Percentiles rank a stretch among this genome's conserved stretches.
These are phyloP conservation scores for Heteromurus nitidus DNA, from an alignment of 2,888 invertebrate genomes.

Conservation along the genomic window DNA sequence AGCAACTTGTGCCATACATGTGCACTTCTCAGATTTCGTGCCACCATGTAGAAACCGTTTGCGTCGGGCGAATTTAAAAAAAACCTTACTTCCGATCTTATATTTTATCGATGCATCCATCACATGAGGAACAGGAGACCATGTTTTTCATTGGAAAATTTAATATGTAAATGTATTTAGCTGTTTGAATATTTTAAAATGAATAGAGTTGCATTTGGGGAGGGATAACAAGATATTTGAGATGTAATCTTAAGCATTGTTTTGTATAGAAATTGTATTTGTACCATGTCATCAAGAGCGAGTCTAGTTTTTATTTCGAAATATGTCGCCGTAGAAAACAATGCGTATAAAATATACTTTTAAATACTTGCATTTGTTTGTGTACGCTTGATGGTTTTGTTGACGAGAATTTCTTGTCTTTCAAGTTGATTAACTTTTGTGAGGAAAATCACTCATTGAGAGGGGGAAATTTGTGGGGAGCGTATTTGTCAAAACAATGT, in stretches of 20 bases:
- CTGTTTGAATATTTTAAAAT: too few relatives aligned
- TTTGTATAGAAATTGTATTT: not conserved
- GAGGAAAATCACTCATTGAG: conserved; percentile 37
- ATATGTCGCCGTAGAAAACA: not conserved
- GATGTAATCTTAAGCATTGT: not conserved
- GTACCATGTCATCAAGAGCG: not conserved
- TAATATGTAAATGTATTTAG: too few relatives aligned
- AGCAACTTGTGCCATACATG: too few relatives aligned
- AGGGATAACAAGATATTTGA: too few relatives aligned
- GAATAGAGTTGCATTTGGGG: too few relatives aligned
- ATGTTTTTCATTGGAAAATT: too few relatives aligned
- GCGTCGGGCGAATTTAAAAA: too few relatives aligned
- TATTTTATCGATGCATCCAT: too few relatives aligned
- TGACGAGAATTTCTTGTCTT: conserved; percentile 5
- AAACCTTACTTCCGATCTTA: too few relatives aligned
- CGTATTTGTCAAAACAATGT: not conserved
- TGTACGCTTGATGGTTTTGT: not conserved
- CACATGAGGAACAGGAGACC: too few relatives aligned
- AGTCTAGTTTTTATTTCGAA: not conserved
- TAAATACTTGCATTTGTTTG: not conserved
- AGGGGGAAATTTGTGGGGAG: not conserved
- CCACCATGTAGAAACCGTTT: too few relatives aligned
- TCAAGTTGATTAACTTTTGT: conserved; percentile 59
- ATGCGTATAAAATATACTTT: not conserved
- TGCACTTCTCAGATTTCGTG: too few relatives aligned